phyloP scores from a whole-genome alignment of 2,888 invertebrate genomes.

The Rhorus exstirpatorius region DNA sequence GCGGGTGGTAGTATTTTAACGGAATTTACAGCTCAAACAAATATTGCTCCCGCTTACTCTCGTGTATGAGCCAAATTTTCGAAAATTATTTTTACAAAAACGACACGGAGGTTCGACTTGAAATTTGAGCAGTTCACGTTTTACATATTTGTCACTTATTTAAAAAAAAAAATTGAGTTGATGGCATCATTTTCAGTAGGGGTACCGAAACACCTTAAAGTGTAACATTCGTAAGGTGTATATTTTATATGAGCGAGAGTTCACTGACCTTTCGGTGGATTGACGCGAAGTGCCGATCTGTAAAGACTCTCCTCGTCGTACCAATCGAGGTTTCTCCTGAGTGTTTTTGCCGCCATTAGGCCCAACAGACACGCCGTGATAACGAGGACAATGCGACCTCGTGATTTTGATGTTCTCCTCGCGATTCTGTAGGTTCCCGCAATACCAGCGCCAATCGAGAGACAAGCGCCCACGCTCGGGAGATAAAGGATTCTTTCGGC shows the following conservation, averaged over 20 bases:
- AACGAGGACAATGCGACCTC: conserved; percentile 83
- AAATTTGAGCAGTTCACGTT: no score
- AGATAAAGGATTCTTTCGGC: conserved; percentile 98
- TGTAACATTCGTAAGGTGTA: background rate
- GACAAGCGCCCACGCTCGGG: conserved; percentile 98
- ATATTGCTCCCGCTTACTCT: no score
- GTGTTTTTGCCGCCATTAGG: conserved; percentile 91
- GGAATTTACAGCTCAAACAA: no score
- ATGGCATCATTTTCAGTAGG: no score
- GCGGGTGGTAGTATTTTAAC: no score
- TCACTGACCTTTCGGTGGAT: conserved; percentile 97
- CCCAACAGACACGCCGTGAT: conserved; percentile 88
- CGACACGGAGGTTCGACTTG: no score
- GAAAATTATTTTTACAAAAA: no score
- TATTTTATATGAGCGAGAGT: no score
- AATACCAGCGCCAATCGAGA: conserved; percentile 91
- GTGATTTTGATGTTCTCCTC: conserved; percentile 85
- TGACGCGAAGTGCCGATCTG: conserved; percentile 95
- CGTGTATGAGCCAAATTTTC: no score
- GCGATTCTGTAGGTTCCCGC: conserved; percentile 81
- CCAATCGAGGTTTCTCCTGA: conserved; percentile 96
- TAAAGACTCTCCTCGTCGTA: conserved; percentile 96
- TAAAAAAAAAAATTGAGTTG: no score
- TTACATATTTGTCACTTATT: no score
- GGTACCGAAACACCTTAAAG: no score